Percentiles rank a stretch among this genome's conserved stretches.
Evolutionary conservation across 2,888 invertebrate species (phyloP).

Genomic region (Caenorhabditis doughertyi): DNA sequence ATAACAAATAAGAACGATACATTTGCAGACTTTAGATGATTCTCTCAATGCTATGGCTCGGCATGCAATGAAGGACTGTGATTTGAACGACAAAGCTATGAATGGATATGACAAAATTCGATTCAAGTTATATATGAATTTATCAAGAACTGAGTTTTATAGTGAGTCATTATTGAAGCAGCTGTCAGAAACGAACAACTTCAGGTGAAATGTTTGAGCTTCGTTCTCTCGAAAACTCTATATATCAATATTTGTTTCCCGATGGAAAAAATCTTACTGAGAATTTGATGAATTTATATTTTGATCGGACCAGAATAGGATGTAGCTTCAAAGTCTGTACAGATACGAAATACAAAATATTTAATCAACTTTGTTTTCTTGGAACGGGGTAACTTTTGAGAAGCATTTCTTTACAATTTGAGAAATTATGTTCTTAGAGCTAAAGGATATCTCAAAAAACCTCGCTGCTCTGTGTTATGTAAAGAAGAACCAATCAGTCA

Average conservation of each 20-base stretch:
- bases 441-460: too few relatives aligned
- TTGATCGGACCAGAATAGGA: constrained; percentile 1
- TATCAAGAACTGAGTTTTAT: neutral
- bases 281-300: neutral
- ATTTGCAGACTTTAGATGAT: neutral
- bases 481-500: neutral
- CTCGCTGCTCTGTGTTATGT: neutral
- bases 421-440: too few relatives aligned
- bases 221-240: too few relatives aligned
- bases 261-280: too few relatives aligned
- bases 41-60: neutral
- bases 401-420: neutral
- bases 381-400: neutral
- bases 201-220: too few relatives aligned
- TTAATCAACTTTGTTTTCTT: constrained; percentile 10
- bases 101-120: neutral
- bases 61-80: neutral
- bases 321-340: constrained; percentile 24
- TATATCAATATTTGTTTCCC: too few relatives aligned
- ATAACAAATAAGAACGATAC: neutral
- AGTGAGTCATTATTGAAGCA: neutral
- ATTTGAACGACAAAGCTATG: neutral
- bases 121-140: neutral
- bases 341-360: neutral
- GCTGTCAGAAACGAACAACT: too few relatives aligned